Percentiles rank a stretch among this genome's conserved stretches.
These are phyloP conservation scores for Prunella strophiata DNA, from an alignment of 2,797 vertebrate genomes.

Conservation along the genomic window DNA sequence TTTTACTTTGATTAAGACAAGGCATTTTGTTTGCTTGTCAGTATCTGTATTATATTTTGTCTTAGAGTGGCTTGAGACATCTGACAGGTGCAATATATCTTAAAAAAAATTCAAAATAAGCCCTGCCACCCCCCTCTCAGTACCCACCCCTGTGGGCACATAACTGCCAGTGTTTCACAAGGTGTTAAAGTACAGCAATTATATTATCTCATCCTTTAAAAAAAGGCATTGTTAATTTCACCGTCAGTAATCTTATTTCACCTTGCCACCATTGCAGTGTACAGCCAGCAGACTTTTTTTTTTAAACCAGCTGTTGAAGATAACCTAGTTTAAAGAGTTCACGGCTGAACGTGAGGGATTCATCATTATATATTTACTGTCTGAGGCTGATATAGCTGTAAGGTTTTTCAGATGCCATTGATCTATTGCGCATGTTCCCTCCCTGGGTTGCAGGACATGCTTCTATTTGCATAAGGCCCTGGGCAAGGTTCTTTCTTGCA, in stretches of 20 bases:
- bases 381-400: constrained; percentile 92
- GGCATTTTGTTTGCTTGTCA: constrained; percentile 22
- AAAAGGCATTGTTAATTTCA: constrained; percentile 51
- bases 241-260: constrained; percentile 23
- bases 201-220: constrained; percentile 35
- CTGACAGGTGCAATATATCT: constrained; percentile 23
- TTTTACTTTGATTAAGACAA: background rate
- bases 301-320: constrained; percentile 75
- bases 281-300: constrained; percentile 50
- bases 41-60: constrained; percentile 20
- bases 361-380: constrained; percentile 98
- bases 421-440: constrained; percentile 98
- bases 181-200: constrained; percentile 36
- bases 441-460: constrained; percentile 92
- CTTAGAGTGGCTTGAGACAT: background rate
- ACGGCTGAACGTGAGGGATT: constrained; percentile 83
- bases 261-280: background rate
- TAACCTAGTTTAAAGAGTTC: constrained; percentile 88
- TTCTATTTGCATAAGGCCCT: constrained; percentile 99
- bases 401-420: constrained; percentile 94
- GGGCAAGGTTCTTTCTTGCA: constrained; percentile 99
- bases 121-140: background rate
- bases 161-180: constrained; percentile 32
- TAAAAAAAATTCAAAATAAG: background rate
- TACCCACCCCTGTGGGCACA: background rate